Evolutionary conservation across 2,797 vertebrate species (phyloP), one percentile per base, ranked within the genome.

Genomic region (Chrosomus eos): DNA sequence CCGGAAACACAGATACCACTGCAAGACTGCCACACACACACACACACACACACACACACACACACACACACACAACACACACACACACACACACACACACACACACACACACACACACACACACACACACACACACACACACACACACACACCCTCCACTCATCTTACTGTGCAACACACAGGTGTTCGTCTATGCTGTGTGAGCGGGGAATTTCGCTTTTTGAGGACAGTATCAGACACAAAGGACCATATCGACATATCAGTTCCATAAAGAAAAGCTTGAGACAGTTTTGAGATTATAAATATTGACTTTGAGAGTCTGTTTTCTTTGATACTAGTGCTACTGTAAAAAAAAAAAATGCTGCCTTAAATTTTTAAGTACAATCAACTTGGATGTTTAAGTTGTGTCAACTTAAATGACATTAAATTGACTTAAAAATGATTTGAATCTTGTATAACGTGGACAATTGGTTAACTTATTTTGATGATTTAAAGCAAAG

Each of bases 1-100:
- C 53, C 90, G 88, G 87, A 90, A 85, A 87, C 82, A 87, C 72
- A 86, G 64, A 88, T 70, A 89, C 86, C 87, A 85, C 86, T 85
- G 90, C 81, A 81, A 73, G 81, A 87, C 75, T 62, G 77, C 31
- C 43, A 73, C 48, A 76, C 36, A 78, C 73, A 80, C 71, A 87
- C 58, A 81, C 86, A 85, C 72, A 87, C 58, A 81, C 86, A 85
- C 72, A 87, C 58, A 81, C 86, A 85, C 71, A 87, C 58, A 81
- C 86, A 85, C 71, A 87, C 58, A 72, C 67, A 75, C 18, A 48
- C 53, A 73, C 79, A 86, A 66, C 74, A 21, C 64, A 62, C 78
- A 79, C 19, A 67, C 33, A 72, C 67, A 75, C 18, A 48, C 53
- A 73, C 79, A 86, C 40, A 66, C 74, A 21, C 64, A 62, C 78